These are phyloP conservation scores for Hydraecia micacea DNA, from an alignment of 2,888 invertebrate species.

Conservation along the genomic window DNA sequence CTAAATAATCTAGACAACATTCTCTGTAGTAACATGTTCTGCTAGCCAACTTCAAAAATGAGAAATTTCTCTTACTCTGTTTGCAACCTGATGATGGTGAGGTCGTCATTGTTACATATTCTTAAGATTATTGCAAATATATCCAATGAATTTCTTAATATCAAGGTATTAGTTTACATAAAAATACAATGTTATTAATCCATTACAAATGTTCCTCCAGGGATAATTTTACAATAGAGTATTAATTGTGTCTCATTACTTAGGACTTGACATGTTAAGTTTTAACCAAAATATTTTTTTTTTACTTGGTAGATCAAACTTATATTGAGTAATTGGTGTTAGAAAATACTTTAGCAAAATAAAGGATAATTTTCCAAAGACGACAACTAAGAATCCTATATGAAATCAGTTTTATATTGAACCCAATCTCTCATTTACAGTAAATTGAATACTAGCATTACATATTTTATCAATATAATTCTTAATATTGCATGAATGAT, in stretches of 20 bases:
- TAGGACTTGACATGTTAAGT: neutral
- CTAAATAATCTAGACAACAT: neutral
- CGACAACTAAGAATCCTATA: slow-evolving; percentile 25
- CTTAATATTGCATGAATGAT: neutral
- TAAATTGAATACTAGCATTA: neutral
- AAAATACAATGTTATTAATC: neutral
- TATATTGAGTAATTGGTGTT: neutral
- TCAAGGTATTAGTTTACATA: neutral
- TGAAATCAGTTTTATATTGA: slow-evolving; percentile 7
- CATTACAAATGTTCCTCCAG: neutral
- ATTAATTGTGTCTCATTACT: neutral
- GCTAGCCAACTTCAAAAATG: neutral
- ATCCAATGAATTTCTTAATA: neutral
- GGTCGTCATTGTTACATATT: neutral
- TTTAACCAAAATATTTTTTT: neutral
- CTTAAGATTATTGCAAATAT: neutral
- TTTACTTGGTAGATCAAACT: neutral
- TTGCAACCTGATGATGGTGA: neutral
- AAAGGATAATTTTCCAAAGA: neutral
- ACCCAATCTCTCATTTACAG: neutral
- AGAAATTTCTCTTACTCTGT: neutral
- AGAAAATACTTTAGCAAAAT: slow-evolving; percentile 12
- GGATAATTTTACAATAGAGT: slow-evolving; percentile 4
- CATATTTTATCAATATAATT: neutral
- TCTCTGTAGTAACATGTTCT: neutral